Evolutionary conservation across 2,888 invertebrate species (phyloP), one percentile per base, ranked within the genome.

Genomic region (Xestia sexstrigata): DNA sequence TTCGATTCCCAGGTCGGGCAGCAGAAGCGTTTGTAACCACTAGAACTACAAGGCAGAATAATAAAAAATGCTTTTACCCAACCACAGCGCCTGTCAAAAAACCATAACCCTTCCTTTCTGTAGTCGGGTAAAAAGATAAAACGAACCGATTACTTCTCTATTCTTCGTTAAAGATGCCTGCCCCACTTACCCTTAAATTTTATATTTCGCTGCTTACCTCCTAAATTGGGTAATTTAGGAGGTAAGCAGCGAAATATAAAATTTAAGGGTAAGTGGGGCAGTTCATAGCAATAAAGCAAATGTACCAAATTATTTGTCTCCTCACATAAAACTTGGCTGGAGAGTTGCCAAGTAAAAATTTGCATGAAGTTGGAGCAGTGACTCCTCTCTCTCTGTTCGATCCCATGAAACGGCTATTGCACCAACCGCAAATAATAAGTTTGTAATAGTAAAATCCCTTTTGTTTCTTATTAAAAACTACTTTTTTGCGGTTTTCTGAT

Each of bases 301-400:
- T 72, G 75, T 74, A 55, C 55, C 70, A 72, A 69, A 52, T 65
- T 82, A 78, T 81, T 75, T 74, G 70, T 45, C 62, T 76, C 72
- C 35, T 60, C 13, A 55, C 72, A 72, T 74, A 77, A 73, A 85
- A 73, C 42, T 78, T 68, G 0, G 17, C 52, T 84, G 84, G 82
- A 82, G 35, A 47, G 47, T 47, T 52, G 86, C 82, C 84, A 84
- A 76, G 62, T 69, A 26, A 69, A 79, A 79, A 76, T 83, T 85
- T 71, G 70, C 75, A 82, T 82, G 39, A 49, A 35, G 49, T 45
- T 47, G 20, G 26, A 17, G 15, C 26, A 30, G 39, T 49, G 30
- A 39, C 60, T 30, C 26, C 17, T 11, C 1, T 5, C 15, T 58
- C 20, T 78, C 35, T 35, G 35, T 35, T 35, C 35, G 35, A 35